phyloP scores from a whole-genome alignment of 2,888 invertebrate species.

The Aphodius granarius region DNA sequence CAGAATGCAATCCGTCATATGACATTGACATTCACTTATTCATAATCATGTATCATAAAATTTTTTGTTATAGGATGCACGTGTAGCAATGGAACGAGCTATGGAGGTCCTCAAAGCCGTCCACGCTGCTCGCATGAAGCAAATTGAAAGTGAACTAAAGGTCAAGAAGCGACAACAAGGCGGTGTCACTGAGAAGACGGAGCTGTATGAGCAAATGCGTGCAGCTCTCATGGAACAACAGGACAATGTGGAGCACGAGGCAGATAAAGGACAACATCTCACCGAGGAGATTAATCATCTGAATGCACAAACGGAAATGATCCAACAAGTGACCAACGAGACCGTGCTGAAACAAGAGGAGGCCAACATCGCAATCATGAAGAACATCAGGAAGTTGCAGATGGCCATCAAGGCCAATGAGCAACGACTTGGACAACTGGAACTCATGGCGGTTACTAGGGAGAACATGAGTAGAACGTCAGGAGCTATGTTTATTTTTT shows the following conservation, averaged over 20 bases:
- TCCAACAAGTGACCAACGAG: constrained; percentile 47
- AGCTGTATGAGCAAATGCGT: constrained; percentile 48
- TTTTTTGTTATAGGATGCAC: constrained; percentile 38
- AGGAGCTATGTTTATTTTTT: not conserved
- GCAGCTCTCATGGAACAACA: constrained; percentile 47
- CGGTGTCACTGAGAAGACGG: constrained; percentile 42
- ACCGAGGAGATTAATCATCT: constrained; percentile 49
- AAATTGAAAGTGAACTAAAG: constrained; percentile 33
- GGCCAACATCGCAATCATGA: constrained; percentile 48
- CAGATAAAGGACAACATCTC: constrained; percentile 47
- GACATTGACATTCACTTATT: not conserved
- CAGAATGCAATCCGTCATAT: not conserved
- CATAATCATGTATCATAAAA: not conserved
- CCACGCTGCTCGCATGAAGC: constrained; percentile 40
- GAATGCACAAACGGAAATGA: constrained; percentile 45
- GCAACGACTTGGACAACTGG: constrained; percentile 40
- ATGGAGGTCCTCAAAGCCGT: constrained; percentile 40
- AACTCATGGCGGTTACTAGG: constrained; percentile 22
- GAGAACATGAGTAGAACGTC: not conserved
- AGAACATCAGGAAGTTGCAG: constrained; percentile 47
- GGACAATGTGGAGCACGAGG: constrained; percentile 50
- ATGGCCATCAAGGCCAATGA: constrained; percentile 45
- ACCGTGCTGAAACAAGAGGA: constrained; percentile 47
- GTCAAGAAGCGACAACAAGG: constrained; percentile 39
- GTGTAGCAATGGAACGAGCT: constrained; percentile 40